Percentiles rank a stretch among this genome's conserved stretches.
phyloP scores from a whole-genome alignment of 2,888 invertebrate genomes.

The Leucophenga montana region DNA sequence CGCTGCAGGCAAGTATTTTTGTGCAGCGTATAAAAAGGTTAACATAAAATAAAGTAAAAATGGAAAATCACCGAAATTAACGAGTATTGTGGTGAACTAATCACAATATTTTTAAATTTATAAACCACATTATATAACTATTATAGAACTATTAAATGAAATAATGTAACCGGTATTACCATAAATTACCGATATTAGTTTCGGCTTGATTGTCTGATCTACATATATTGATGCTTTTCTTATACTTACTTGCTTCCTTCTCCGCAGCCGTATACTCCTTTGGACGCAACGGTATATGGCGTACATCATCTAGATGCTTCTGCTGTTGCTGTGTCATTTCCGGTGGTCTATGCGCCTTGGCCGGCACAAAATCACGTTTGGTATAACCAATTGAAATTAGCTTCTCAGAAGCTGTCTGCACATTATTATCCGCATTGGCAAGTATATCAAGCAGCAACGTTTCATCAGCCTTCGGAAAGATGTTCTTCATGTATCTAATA shows the following conservation, averaged over 20 bases:
- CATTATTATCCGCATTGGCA: constrained; percentile 91
- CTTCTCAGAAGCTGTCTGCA: constrained; percentile 89
- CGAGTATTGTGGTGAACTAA: too few species aligned
- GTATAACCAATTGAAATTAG: constrained; percentile 86
- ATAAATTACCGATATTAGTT: too few species aligned
- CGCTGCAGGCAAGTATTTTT: too few species aligned
- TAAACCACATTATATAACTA: too few species aligned
- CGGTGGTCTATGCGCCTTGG: constrained; percentile 74
- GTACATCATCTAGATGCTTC: constrained; percentile 50
- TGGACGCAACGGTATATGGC: constrained; percentile 74
- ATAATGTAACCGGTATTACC: too few species aligned
- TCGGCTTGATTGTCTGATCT: too few species aligned
- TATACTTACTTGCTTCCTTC: constrained; percentile 78
- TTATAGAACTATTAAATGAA: too few species aligned
- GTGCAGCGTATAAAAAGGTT: too few species aligned
- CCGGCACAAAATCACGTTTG: constrained; percentile 82
- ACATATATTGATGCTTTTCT: too few species aligned
- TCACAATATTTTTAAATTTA: background rate
- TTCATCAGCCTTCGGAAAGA: constrained; percentile 93
- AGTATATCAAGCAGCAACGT: constrained; percentile 87
- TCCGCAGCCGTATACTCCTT: constrained; percentile 81
- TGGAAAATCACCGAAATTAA: too few species aligned
- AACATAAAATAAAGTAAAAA: too few species aligned
- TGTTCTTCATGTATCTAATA: constrained; percentile 90
- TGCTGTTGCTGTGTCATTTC: constrained; percentile 50